These are phyloP conservation scores for Callosobruchus maculatus DNA, from an alignment of 2,888 invertebrate species.

Conservation along the genomic window DNA sequence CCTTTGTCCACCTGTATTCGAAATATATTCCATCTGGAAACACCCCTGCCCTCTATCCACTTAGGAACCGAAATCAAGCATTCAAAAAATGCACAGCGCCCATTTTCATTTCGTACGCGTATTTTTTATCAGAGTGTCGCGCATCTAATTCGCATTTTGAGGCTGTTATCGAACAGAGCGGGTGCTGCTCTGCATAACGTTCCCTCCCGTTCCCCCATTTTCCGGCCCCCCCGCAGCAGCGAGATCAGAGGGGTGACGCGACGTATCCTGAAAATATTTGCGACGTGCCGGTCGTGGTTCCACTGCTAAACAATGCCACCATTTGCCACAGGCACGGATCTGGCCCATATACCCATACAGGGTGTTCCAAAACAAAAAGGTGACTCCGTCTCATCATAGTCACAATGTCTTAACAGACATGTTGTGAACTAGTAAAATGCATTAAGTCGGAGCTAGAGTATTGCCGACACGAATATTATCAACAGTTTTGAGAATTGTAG, in stretches of 20 bases:
- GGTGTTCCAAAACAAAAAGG: too few species aligned
- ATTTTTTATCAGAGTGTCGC: background rate
- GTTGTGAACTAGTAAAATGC: too few species aligned
- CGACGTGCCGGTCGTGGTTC: background rate
- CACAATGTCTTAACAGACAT: too few species aligned
- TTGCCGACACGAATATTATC: too few species aligned
- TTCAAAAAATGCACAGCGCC: background rate
- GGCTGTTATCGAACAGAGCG: background rate
- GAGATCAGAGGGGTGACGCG: background rate
- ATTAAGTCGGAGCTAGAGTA: too few species aligned
- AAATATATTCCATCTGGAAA: background rate
- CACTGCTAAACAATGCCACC: background rate
- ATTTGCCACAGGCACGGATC: background rate
- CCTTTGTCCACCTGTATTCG: too few species aligned
- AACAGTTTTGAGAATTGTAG: too few species aligned
- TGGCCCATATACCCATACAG: too few species aligned
- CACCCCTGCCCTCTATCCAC: background rate
- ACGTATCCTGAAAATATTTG: background rate
- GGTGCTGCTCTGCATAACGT: background rate
- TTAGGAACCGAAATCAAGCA: background rate
- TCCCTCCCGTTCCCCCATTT: background rate
- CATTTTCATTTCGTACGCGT: background rate
- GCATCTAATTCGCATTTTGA: background rate
- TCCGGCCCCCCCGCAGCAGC: background rate
- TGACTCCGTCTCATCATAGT: too few species aligned